Base-by-base conservation (phyloP, 1,140 invertebrate genomes). In the Zelostemma sp. region DNA sequence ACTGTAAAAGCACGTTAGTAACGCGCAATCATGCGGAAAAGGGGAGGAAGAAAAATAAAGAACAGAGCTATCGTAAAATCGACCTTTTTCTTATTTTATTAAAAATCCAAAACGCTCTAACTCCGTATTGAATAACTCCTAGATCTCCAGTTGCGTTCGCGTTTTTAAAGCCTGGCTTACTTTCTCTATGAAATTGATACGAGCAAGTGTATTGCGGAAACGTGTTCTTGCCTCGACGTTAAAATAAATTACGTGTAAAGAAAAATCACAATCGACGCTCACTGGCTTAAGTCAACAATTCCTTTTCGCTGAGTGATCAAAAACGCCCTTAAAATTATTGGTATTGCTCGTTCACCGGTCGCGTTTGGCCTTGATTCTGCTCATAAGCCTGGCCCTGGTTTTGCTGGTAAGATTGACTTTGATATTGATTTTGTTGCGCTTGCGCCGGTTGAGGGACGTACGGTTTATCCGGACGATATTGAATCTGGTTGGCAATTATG, bases 401-500 rank as follows among this genome's bases (percentile, higher is more conserved):
- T 6, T n/a, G 6, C 6, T n/a, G 6, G 3, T 6, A 59, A 11
- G 53, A 5, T 48, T 63, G 67, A 17, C 17, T 56, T 51, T 72
- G 72, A 21, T 65, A 59, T 33, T 72, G 73, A 54, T 73, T 56
- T 47, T 75, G 73, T 57, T 59, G 58, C 11, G 17, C 25, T 16
- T 78, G 63, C 0, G 77, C 74, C 0, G 71, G 76, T 16, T 85
- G 79, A 6, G 83, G 83, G 1, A 85, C 68, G 47, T 85, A 85
- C 0, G 81, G 80, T 18, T 83, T 84, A 0, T 81, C 83, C 0
- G 61, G 67, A 16, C 70, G 74, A 43, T 76, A 78, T 1, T 19
- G 50, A 4, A 86, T 78, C 25, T 74, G 75, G 40, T 86, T 86
- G 0, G 84, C 83, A 2, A 84, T 78, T 0, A 85, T 81, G 15